Percentiles rank a stretch among this genome's conserved stretches.
phyloP scores from a whole-genome alignment of 2,888 invertebrate genomes.

The Myopa tessellatipennis region DNA sequence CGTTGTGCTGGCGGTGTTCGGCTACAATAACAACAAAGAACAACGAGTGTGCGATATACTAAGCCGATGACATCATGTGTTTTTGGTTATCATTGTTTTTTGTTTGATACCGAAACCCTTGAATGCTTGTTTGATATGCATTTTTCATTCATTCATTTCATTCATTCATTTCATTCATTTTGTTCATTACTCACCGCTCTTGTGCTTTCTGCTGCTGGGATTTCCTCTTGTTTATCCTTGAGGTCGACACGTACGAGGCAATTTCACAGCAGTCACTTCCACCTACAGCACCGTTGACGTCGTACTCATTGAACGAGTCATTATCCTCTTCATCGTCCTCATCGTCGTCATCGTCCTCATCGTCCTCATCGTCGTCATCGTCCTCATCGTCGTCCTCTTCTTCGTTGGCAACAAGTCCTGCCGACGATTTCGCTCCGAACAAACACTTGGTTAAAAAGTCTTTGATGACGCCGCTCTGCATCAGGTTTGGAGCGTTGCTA shows the following conservation, averaged over 20 bases:
- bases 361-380: conserved; percentile 2
- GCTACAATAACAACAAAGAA: background rate
- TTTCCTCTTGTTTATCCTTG: background rate
- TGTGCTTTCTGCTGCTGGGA: background rate
- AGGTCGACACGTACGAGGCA: conserved; percentile 29
- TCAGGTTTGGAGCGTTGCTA: background rate
- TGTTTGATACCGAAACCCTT: background rate
- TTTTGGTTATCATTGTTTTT: background rate
- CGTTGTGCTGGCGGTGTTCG: background rate
- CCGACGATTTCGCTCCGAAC: background rate
- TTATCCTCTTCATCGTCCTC: conserved; percentile 11
- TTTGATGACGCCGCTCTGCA: conserved; percentile 16
- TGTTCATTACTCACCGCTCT: conserved; percentile 10
- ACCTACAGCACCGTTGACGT: background rate
- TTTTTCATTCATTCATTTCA: no score
- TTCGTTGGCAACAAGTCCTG: background rate
- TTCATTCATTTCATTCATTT: background rate
- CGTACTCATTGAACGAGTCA: background rate
- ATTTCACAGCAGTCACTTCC: background rate
- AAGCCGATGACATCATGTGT: conserved; percentile 37
- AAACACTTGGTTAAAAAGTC: conserved; percentile 28
- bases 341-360: conserved; percentile 1
- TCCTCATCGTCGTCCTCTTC: conserved; percentile 2
- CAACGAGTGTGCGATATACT: conserved; percentile 20
- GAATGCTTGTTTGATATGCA: background rate